These are phyloP conservation scores for Datnioides undecimradiatus DNA, from an alignment of 2,113 vertebrate genomes.

Conservation along the genomic window DNA sequence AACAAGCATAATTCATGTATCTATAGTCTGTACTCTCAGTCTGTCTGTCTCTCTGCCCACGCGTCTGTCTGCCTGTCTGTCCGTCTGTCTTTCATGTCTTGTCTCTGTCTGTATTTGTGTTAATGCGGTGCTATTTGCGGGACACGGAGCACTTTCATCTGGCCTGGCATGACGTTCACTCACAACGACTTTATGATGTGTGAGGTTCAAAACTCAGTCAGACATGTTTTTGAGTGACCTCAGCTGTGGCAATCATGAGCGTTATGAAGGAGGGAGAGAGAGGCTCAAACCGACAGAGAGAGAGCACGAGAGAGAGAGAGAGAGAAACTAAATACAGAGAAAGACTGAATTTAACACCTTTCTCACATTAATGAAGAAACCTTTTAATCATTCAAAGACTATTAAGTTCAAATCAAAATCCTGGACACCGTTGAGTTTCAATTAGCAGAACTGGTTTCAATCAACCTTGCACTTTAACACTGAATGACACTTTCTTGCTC, in stretches of 20 bases:
- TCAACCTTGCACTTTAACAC: conserved; percentile 10
- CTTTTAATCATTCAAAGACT: conserved; percentile 40
- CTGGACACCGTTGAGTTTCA: conserved; percentile 30
- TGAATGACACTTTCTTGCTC: background rate
- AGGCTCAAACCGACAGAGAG: background rate
- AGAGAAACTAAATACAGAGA: conserved; percentile 9
- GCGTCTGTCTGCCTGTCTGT: conserved; percentile 9
- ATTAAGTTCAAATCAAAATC: conserved; percentile 57
- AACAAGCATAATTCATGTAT: background rate
- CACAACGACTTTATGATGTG: conserved; percentile 68
- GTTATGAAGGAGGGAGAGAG: conserved; percentile 13
- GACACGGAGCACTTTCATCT: conserved; percentile 56
- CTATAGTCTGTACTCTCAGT: conserved; percentile 1
- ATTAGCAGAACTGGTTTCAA: conserved; percentile 28
- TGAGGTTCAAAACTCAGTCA: conserved; percentile 64
- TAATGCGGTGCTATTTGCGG: conserved; percentile 48
- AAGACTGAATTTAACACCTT: conserved; percentile 9
- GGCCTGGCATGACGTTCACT: conserved; percentile 46
- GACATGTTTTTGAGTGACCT: conserved; percentile 56
- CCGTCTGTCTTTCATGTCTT: conserved; percentile 7
- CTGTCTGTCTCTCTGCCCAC: conserved; percentile 9
- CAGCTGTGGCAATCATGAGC: conserved; percentile 40
- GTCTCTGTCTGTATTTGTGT: conserved; percentile 40
- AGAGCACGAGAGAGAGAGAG: background rate
- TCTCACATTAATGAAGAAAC: conserved; percentile 42